Percentiles rank a stretch among this genome's conserved stretches.
These are phyloP conservation scores for Phrynosoma blainvillii DNA, from an alignment of 2,113 vertebrate genomes.

Conservation along the genomic window DNA sequence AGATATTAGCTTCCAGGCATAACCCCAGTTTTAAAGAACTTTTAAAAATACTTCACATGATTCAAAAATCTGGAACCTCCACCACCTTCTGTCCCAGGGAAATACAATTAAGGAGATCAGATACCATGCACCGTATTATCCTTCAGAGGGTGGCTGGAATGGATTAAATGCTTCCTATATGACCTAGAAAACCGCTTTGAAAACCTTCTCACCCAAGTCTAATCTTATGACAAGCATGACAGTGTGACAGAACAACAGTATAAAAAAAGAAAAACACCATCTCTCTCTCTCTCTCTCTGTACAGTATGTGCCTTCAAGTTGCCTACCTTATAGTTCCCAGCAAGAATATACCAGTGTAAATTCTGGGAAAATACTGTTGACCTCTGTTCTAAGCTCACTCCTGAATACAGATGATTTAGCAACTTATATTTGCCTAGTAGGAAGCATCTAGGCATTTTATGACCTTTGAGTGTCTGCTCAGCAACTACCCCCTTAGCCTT, in stretches of 20 bases:
- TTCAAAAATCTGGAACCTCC: background rate
- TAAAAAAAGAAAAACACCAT: too few relatives aligned
- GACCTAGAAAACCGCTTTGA: slow-evolving; percentile 18
- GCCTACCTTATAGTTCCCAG: background rate
- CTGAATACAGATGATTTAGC: background rate
- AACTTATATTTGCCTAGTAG: background rate
- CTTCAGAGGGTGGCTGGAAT: slow-evolving; percentile 13
- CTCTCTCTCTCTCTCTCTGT: too few relatives aligned
- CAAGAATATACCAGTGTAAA: background rate
- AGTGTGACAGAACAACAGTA: background rate
- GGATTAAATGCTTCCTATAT: slow-evolving; percentile 10
- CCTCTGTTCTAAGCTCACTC: background rate
- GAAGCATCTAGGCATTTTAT: background rate
- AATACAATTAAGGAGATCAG: slow-evolving; percentile 19
- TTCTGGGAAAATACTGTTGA: background rate
- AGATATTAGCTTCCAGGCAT: background rate
- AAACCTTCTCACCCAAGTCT: slow-evolving; percentile 1
- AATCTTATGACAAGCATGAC: background rate
- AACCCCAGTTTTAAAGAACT: slow-evolving; percentile 18
- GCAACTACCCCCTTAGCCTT: background rate
- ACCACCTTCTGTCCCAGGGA: background rate
- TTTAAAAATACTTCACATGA: background rate
- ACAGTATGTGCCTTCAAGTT: too few relatives aligned
- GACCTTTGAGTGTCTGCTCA: too few relatives aligned
- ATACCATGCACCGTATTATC: slow-evolving; percentile 11